Evolutionary conservation across 2,797 vertebrate genomes (phyloP).

Genomic region (Sitta carolinensis): DNA sequence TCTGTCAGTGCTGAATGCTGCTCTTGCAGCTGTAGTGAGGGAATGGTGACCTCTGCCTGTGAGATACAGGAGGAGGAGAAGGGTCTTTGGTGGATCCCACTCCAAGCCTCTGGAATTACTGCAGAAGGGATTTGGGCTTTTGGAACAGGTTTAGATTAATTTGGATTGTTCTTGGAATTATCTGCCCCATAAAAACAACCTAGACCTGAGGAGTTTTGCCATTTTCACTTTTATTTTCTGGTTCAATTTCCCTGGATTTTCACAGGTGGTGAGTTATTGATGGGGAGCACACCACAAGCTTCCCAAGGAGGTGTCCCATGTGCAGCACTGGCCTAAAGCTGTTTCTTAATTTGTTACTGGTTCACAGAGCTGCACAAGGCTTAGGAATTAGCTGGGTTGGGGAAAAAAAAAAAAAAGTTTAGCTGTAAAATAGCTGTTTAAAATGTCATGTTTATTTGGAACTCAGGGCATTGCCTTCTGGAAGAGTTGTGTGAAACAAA

Average conservation of each 20-base stretch:
- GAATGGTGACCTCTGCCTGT: not conserved
- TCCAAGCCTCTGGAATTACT: not conserved
- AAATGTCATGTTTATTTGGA: not conserved
- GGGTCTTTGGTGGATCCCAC: not conserved
- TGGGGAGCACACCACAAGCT: not conserved
- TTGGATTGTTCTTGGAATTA: not conserved
- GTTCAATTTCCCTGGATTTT: not conserved
- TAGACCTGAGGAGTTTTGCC: not conserved
- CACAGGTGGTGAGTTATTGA: not conserved
- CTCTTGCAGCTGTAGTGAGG: not conserved
- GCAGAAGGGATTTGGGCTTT: not conserved
- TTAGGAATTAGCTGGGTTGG: not conserved
- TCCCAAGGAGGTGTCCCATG: not conserved
- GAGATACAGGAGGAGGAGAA: not conserved
- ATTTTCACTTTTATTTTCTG: not conserved
- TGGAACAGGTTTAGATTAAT: not conserved
- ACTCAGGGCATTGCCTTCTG: not conserved
- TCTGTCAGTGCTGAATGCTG: not conserved
- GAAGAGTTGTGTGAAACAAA: not conserved
- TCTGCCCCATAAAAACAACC: not conserved
- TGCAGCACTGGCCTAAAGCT: not conserved
- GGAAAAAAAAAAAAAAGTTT: rapidly evolving
- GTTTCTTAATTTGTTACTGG: not conserved
- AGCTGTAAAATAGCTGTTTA: not conserved
- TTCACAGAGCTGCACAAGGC: not conserved